These are phyloP conservation scores for Otus sunia DNA, from an alignment of 2,113 vertebrate genomes.

Conservation along the genomic window DNA sequence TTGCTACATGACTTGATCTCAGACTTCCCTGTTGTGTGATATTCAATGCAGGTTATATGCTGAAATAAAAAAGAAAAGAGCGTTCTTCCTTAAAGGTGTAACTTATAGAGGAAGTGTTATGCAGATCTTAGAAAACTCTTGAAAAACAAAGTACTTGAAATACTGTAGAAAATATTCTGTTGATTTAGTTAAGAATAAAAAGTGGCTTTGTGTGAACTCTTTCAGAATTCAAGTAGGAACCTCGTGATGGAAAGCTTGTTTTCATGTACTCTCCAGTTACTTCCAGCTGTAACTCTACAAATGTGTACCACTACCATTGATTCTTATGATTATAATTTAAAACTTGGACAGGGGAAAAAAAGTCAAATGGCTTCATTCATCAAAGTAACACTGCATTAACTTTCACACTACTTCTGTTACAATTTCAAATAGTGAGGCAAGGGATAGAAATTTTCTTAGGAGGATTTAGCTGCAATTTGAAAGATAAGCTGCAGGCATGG, in stretches of 20 bases:
- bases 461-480: background rate
- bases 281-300: background rate
- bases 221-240: background rate
- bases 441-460: background rate
- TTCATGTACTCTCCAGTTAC: background rate
- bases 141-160: background rate
- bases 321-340: background rate
- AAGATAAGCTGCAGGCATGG: background rate
- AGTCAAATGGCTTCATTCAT: background rate
- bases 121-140: background rate
- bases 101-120: background rate
- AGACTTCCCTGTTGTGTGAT: background rate
- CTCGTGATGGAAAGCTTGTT: background rate
- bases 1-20: background rate
- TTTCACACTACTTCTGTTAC: background rate
- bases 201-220: background rate
- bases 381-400: background rate
- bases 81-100: background rate
- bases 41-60: background rate
- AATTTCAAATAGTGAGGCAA: background rate
- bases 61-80: background rate
- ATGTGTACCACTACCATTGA: background rate
- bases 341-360: background rate
- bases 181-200: background rate
- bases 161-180: background rate